Evolutionary conservation across 2,888 invertebrate genomes (phyloP).

Genomic region (Eupeodes latifasciatus): DNA sequence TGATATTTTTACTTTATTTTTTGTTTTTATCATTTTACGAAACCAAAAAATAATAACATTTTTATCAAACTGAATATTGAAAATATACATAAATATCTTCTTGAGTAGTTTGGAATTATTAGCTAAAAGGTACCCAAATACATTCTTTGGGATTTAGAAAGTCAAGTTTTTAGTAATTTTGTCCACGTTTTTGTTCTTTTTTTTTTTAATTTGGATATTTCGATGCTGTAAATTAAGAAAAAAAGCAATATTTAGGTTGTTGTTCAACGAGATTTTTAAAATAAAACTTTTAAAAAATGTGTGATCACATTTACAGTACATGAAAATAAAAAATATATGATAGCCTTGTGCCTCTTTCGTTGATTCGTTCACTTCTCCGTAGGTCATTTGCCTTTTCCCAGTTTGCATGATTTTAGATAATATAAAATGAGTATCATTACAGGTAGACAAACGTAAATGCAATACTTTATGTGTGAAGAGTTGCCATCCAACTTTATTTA

Average conservation of each 20-base stretch:
- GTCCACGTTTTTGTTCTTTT: background rate
- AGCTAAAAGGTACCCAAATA: background rate
- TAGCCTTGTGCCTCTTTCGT: background rate
- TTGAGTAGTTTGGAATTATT: background rate
- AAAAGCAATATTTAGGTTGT: background rate
- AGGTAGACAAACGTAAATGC: background rate
- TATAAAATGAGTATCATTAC: background rate
- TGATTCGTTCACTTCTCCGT: background rate
- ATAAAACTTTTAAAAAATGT: background rate
- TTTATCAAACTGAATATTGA: background rate
- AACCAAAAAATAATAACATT: background rate
- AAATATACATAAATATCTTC: background rate
- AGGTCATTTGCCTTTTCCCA: constrained; percentile 9
- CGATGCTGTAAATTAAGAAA: too few species aligned
- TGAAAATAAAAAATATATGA: background rate
- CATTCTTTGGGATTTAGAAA: background rate
- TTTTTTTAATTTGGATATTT: too few species aligned
- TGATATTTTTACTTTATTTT: background rate
- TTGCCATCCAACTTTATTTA: too few species aligned
- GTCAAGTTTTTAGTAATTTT: background rate
- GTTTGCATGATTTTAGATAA: too few species aligned
- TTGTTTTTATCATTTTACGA: background rate
- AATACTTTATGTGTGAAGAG: background rate
- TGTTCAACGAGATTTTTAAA: background rate
- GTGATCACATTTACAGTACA: background rate